Evolutionary conservation across 2,888 invertebrate species (phyloP).

Genomic region (Rhorus exstirpatorius): DNA sequence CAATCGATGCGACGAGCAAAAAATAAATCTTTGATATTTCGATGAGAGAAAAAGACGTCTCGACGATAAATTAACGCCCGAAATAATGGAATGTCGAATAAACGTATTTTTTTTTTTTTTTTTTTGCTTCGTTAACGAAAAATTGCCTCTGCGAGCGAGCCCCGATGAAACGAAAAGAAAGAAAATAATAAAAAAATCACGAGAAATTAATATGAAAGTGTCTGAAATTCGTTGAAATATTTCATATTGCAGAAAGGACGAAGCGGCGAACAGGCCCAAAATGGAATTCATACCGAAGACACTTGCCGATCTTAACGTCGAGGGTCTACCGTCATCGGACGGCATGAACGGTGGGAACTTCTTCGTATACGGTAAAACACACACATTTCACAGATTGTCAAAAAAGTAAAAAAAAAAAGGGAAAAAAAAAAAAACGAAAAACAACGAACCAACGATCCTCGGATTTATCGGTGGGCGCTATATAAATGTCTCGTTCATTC

Average conservation of each 20-base stretch:
- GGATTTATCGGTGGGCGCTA: slow-evolving; percentile 72
- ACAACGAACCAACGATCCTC: background rate
- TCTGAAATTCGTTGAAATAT: too few relatives aligned
- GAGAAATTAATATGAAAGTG: too few relatives aligned
- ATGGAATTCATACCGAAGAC: slow-evolving; percentile 97
- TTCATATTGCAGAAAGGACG: slow-evolving; percentile 91
- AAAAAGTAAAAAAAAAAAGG: slow-evolving; percentile 69
- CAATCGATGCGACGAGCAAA: too few relatives aligned
- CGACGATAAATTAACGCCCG: too few relatives aligned
- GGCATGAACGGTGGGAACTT: slow-evolving; percentile 90
- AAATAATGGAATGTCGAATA: too few relatives aligned
- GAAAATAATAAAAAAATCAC: too few relatives aligned
- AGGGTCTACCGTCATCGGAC: slow-evolving; percentile 88
- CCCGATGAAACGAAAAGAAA: too few relatives aligned
- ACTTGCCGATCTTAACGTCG: slow-evolving; percentile 94
- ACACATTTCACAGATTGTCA: slow-evolving; percentile 80
- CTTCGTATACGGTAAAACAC: slow-evolving; percentile 87
- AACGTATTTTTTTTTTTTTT: too few relatives aligned
- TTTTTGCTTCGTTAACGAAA: too few relatives aligned
- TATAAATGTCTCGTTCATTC: slow-evolving; percentile 75
- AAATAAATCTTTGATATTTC: too few relatives aligned
- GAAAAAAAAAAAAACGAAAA: slow-evolving; percentile 69
- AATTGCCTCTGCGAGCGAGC: too few relatives aligned
- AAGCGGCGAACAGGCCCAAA: slow-evolving; percentile 95
- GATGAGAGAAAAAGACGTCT: too few relatives aligned